Percentiles rank a stretch among this genome's conserved stretches.
phyloP scores from a whole-genome alignment of 2,888 invertebrate genomes.

The Podabrus alpinus region DNA sequence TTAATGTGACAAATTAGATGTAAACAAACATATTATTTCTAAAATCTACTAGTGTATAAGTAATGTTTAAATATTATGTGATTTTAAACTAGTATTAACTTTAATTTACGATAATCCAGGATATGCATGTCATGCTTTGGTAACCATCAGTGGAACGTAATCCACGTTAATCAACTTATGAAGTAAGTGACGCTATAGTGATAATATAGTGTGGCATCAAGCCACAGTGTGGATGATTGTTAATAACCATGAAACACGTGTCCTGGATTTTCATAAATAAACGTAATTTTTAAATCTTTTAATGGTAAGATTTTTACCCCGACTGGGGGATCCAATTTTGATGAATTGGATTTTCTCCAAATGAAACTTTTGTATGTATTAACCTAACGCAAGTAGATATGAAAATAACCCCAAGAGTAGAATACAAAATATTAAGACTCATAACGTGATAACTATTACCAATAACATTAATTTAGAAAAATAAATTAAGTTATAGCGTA shows the following conservation, averaged over 20 bases:
- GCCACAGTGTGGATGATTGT: neutral
- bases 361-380: neutral
- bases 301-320: too few relatives aligned
- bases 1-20: slow-evolving; percentile 3
- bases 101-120: neutral
- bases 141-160: neutral
- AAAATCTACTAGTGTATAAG: neutral
- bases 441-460: neutral
- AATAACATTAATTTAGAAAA: neutral
- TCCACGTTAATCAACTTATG: neutral
- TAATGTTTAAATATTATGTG: slow-evolving; percentile 1
- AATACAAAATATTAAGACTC: neutral
- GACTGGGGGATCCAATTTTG: neutral
- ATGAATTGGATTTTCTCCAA: neutral
- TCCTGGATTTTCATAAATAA: neutral
- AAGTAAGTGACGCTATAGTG: too few relatives aligned
- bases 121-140: neutral
- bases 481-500: neutral
- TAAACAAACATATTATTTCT: neutral
- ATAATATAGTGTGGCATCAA: neutral
- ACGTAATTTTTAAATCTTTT: neutral
- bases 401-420: neutral
- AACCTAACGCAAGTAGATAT: neutral
- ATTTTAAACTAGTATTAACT: slow-evolving; percentile 4
- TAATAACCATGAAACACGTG: neutral